Percentiles rank a stretch among this genome's conserved stretches.
These are phyloP conservation scores for Chymomyza fuscimana DNA, from an alignment of 2,888 invertebrate species.

Conservation along the genomic window DNA sequence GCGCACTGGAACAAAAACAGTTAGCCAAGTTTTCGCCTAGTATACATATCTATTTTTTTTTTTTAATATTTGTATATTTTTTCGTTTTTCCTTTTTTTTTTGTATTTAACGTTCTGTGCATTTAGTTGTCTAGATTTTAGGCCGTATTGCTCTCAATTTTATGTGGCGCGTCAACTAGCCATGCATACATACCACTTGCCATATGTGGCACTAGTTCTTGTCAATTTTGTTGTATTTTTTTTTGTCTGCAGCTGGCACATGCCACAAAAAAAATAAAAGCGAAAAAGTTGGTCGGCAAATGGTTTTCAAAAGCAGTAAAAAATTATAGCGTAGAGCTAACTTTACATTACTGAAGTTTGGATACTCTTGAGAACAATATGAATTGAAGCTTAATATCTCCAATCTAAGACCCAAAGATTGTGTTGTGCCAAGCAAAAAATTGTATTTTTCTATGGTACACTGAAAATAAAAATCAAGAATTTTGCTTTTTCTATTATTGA, in stretches of 20 bases:
- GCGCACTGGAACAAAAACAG: conserved; percentile 60
- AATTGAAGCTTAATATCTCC: too few species aligned
- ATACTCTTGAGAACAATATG: neutral
- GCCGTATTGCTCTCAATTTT: neutral
- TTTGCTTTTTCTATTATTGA: too few species aligned
- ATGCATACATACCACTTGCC: conserved; percentile 36
- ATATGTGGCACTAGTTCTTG: conserved; percentile 5
- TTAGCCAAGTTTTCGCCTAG: neutral
- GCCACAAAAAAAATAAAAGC: conserved; percentile 34
- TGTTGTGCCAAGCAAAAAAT: too few species aligned
- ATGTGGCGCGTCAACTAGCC: conserved; percentile 39
- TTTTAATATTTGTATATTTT: neutral
- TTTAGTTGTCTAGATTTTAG: neutral
- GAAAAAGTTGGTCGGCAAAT: conserved; percentile 47
- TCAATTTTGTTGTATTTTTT: conserved; percentile 4
- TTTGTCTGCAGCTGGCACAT: conserved; percentile 10
- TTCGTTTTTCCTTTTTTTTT: neutral
- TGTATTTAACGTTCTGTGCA: neutral
- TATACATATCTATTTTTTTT: neutral
- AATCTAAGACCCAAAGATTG: too few species aligned
- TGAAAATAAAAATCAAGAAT: too few species aligned
- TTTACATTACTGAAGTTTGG: neutral
- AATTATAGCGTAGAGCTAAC: neutral
- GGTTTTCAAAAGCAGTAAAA: conserved; percentile 46
- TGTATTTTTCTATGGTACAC: too few species aligned